A percentile compares a stretch with the other conserved stretches of the same genome.
phyloP scores from a whole-genome alignment of 92 coral and sea anemone genomes.

The Hydrozoanthus gracilis region DNA sequence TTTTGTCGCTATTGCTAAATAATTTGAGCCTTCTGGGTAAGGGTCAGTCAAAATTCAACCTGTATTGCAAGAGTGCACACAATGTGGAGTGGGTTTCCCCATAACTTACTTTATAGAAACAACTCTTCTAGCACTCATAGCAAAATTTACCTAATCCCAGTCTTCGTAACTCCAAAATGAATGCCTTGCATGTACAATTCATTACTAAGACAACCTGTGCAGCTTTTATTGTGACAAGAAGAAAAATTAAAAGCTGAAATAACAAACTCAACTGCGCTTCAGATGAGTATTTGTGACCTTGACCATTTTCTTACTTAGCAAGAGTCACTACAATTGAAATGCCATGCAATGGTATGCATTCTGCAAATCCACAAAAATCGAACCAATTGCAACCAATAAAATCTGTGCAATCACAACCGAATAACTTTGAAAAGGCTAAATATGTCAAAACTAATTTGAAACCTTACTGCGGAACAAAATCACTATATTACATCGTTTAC shows the following conservation, averaged over 20 bases:
- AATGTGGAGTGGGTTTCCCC: neutral
- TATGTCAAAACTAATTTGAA: too few relatives aligned
- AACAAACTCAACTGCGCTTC: neutral
- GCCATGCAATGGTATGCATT: slow-evolving; percentile 9
- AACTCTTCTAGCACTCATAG: neutral
- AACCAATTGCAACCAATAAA: too few relatives aligned
- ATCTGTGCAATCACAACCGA: too few relatives aligned
- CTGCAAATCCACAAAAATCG: slow-evolving; percentile 4
- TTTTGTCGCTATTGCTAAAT: too few relatives aligned
- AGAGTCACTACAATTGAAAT: neutral
- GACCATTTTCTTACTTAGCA: neutral
- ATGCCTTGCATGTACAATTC: neutral
- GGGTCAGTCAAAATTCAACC: too few relatives aligned
- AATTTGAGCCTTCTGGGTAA: too few relatives aligned
- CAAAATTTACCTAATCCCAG: neutral
- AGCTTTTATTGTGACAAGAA: neutral
- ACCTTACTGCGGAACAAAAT: neutral
- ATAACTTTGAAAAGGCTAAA: too few relatives aligned
- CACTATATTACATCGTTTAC: slow-evolving; percentile 1
- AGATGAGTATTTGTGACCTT: neutral
- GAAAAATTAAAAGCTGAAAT: neutral
- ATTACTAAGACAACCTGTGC: neutral
- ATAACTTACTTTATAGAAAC: neutral
- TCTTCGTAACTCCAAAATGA: neutral
- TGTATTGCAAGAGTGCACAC: neutral